Evolutionary conservation across 2,888 invertebrate species (phyloP).

Genomic region (Drosophila robusta): DNA sequence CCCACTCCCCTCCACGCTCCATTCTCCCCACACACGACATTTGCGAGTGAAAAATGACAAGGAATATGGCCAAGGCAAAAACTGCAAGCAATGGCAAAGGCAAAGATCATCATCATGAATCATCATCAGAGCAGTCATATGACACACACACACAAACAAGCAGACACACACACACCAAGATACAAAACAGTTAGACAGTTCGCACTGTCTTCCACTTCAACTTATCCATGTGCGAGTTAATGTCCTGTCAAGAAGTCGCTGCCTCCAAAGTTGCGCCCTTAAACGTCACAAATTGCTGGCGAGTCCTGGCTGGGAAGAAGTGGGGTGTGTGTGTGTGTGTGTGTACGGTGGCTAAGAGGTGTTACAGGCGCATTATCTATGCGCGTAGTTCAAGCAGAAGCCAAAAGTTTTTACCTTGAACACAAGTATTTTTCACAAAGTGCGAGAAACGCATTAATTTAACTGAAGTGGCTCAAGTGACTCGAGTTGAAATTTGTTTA

Average conservation of each 20-base stretch:
- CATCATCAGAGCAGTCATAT: slow-evolving; percentile 68
- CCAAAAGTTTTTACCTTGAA: slow-evolving; percentile 22
- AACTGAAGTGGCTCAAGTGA: slow-evolving; percentile 37
- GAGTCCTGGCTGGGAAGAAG: slow-evolving; percentile 16
- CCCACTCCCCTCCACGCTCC: no score
- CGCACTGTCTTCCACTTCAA: slow-evolving; percentile 46
- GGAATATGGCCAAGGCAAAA: slow-evolving; percentile 54
- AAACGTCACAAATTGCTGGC: slow-evolving; percentile 77
- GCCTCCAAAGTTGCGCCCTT: slow-evolving; percentile 73
- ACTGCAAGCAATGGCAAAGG: slow-evolving; percentile 69
- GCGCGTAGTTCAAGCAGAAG: slow-evolving; percentile 24
- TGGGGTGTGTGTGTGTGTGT: background rate
- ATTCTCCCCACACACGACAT: slow-evolving; percentile 13
- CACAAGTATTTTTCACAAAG: slow-evolving; percentile 34
- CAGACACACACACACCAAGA: slow-evolving; percentile 28
- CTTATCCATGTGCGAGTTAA: slow-evolving; percentile 74
- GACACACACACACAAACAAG: slow-evolving; percentile 25
- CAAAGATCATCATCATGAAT: slow-evolving; percentile 78
- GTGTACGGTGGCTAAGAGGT: slow-evolving; percentile 13
- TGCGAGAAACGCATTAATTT: slow-evolving; percentile 54
- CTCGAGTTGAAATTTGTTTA: slow-evolving; percentile 30
- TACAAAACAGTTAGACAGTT: slow-evolving; percentile 67
- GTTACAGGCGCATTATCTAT: slow-evolving; percentile 53
- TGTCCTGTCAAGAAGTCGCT: slow-evolving; percentile 81
- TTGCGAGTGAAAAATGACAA: slow-evolving; percentile 76